Base-by-base conservation (phyloP, 1,140 invertebrate species). In the Lithobius niger region DNA sequence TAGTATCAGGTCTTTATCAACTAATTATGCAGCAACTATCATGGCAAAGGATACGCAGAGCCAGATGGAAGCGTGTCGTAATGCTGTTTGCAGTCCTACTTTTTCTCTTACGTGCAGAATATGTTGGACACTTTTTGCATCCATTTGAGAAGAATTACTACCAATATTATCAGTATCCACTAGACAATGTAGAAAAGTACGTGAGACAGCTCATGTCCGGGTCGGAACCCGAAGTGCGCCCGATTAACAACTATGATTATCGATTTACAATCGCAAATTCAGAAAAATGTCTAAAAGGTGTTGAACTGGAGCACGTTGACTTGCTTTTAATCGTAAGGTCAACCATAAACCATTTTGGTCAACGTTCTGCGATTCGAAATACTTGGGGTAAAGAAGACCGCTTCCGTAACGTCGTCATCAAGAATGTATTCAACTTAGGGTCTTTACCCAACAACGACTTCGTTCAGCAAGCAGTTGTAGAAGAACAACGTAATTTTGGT, bases 321-420 rank as follows among this genome's bases (percentile, higher is more conserved):
- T 52, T 73, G 3, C 54, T 73, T 43, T 65, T 65, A 59, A 64
- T 93, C 18, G 77, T 96, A 0, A 96, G 95, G 72, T 92, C 88
- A n/a, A 80, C 84, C 2, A 66, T 83, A 56, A 59, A 74, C 1
- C 70, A 96, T 74, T 81, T 83, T 63, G 71, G 80, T 0, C 73
- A 77, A 54, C 73, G 90, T 56, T 62, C 69, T 16, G 82, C 78
- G 0, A 92, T 95, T 60, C 72, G 91, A 55, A 77, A 82, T 26
- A 83, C 86, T 0, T 95, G 88, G 83, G 91, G 88, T 3, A 83
- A 79, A 70, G 84, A 88, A 62, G 76, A 78, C 28, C 69, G 83
- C 57, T 77, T 81, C 67, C 84, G 82, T 2, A 85, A 90, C 68
- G 82, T 87, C 1, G 74, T 76, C n/a, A 80, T 88, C 3, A 77